Evolutionary conservation across 2,888 invertebrate genomes (phyloP).

Genomic region (Agrochola circellaris): DNA sequence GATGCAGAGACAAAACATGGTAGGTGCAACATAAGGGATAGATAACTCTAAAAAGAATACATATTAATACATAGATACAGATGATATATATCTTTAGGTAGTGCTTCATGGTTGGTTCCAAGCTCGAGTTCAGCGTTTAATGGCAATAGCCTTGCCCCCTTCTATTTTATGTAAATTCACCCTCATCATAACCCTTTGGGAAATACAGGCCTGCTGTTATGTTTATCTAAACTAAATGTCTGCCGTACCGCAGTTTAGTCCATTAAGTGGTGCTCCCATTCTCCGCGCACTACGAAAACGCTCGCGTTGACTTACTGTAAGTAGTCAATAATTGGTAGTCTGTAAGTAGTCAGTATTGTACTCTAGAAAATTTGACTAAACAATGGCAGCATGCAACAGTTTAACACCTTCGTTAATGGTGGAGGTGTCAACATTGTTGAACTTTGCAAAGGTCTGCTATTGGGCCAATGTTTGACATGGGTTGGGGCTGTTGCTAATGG

Average conservation of each 20-base stretch:
- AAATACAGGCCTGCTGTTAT: conserved; percentile 7
- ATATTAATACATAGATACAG: no score
- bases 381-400: conserved; percentile 35
- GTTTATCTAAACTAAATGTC: conserved; percentile 4
- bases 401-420: conserved; percentile 39
- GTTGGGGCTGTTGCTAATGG: conserved; percentile 33
- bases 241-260: background rate
- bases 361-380: conserved; percentile 37
- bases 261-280: background rate
- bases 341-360: no score
- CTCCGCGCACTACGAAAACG: background rate
- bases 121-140: background rate
- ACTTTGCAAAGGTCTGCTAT: conserved; percentile 36
- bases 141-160: background rate
- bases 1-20: no score
- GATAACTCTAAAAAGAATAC: no score
- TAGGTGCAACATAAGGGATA: no score
- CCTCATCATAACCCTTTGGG: background rate
- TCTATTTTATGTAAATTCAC: background rate
- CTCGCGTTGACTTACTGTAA: background rate
- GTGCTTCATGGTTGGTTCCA: no score
- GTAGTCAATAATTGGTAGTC: background rate
- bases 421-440: conserved; percentile 39
- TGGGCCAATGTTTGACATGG: conserved; percentile 44
- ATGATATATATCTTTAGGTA: no score